Evolutionary conservation across 2,797 vertebrate genomes (phyloP).

Genomic region (Enteromius anoplus): DNA sequence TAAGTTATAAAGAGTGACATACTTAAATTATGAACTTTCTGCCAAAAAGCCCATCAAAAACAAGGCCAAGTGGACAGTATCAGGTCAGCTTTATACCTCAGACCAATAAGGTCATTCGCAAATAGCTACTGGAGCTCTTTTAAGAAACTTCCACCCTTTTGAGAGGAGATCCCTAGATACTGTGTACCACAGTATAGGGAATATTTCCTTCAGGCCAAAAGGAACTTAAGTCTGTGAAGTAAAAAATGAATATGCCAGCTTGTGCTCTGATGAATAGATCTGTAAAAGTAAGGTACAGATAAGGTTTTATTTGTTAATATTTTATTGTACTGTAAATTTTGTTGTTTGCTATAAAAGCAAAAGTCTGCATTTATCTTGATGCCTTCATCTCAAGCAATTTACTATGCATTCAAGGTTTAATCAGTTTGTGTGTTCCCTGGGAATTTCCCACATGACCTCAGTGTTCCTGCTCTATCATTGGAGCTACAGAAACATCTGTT

Average conservation of each 20-base stretch:
- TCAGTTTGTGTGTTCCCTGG: not conserved
- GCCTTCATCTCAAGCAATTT: not conserved
- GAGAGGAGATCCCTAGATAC: constrained; percentile 38
- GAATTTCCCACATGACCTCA: not conserved
- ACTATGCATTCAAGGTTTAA: not conserved
- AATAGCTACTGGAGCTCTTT: constrained; percentile 33
- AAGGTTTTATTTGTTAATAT: not conserved
- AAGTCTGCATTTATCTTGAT: not conserved
- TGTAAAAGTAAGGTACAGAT: not conserved
- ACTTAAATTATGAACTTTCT: constrained; percentile 32
- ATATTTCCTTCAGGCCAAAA: constrained; percentile 9
- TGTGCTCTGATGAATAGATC: not conserved
- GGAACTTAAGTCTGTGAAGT: not conserved
- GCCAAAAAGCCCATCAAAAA: constrained; percentile 39
- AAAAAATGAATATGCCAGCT: not conserved
- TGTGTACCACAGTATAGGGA: not conserved
- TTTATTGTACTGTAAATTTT: not conserved
- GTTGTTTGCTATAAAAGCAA: not conserved
- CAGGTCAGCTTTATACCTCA: constrained; percentile 41
- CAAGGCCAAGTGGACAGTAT: constrained; percentile 42
- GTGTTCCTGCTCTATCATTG: not conserved
- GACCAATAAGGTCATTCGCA: constrained; percentile 43
- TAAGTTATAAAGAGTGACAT: constrained; percentile 21
- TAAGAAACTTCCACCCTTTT: constrained; percentile 12
- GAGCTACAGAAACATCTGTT: not conserved